A percentile compares a stretch with the other conserved stretches of the same genome.
These are phyloP conservation scores for Capricornis sumatraensis DNA, from an alignment of 2,113 vertebrate species.

Conservation along the genomic window DNA sequence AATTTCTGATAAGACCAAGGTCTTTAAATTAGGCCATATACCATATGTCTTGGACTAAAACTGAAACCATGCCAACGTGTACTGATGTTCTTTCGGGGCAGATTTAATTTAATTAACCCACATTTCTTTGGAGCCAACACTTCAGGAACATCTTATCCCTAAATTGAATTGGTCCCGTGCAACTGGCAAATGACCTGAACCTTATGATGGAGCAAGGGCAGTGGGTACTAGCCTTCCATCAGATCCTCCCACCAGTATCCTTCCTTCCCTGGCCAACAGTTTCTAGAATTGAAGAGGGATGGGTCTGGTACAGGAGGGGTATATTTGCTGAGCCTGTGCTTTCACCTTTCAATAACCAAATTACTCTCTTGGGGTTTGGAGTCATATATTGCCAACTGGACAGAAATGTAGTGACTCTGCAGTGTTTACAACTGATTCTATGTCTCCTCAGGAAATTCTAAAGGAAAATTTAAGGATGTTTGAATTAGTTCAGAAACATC, in stretches of 20 bases:
- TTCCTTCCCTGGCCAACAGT: neutral
- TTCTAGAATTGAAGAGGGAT: neutral
- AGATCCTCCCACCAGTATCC: neutral
- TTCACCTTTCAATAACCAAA: neutral
- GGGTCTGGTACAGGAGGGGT: neutral
- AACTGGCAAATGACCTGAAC: neutral
- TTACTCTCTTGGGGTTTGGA: neutral
- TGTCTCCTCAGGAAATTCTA: constrained; percentile 84
- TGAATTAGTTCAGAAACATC: constrained; percentile 91
- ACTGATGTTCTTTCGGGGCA: neutral
- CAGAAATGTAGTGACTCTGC: neutral
- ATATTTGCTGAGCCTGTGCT: neutral
- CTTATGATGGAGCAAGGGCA: neutral
- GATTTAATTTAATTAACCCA: constrained; percentile 15
- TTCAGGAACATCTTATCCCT: neutral
- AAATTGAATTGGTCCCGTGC: neutral
- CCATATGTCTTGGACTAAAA: neutral
- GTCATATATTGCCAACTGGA: neutral
- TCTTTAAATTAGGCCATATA: neutral
- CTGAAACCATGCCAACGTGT: neutral
- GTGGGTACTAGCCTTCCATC: neutral
- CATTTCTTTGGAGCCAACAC: neutral
- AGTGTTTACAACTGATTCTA: neutral
- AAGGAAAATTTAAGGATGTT: constrained; percentile 90
- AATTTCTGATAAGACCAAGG: neutral